Percentiles rank a stretch among this genome's conserved stretches.
Evolutionary conservation across 2,113 vertebrate species (phyloP).

Genomic region (Manacus vitellinus): DNA sequence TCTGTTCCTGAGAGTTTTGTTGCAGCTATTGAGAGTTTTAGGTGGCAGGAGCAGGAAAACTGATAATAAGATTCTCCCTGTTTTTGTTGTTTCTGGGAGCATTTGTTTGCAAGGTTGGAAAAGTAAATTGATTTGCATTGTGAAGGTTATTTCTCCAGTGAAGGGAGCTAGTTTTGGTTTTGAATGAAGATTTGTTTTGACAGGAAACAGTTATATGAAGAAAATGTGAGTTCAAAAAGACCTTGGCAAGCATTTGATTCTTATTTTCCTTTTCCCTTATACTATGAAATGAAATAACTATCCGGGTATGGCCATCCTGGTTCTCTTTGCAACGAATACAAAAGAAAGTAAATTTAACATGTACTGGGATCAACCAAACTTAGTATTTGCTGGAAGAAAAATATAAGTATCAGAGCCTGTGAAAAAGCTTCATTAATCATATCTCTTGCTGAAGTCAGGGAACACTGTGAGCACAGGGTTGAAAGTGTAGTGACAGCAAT

Average conservation of each 20-base stretch:
- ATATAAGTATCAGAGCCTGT: background rate
- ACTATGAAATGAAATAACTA: background rate
- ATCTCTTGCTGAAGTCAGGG: background rate
- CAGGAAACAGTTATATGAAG: background rate
- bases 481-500: conserved; percentile 41
- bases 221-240: conserved; percentile 37
- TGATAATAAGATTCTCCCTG: background rate
- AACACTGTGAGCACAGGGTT: background rate
- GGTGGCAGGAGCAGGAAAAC: background rate
- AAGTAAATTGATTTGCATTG: conserved; percentile 15
- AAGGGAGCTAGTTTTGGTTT: background rate
- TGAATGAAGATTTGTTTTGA: conserved; percentile 38
- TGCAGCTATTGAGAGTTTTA: background rate
- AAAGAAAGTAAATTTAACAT: background rate
- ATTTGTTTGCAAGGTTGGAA: background rate
- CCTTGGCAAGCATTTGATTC: background rate
- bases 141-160: conserved; percentile 19
- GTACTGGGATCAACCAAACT: background rate
- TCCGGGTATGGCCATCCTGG: background rate
- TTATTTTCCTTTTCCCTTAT: background rate
- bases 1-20: background rate
- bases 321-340: background rate
- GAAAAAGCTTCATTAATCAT: conserved; percentile 21
- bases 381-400: background rate
- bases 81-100: background rate